phyloP scores from a whole-genome alignment of 2,797 vertebrate genomes.

The Scomberomorus guttatus region DNA sequence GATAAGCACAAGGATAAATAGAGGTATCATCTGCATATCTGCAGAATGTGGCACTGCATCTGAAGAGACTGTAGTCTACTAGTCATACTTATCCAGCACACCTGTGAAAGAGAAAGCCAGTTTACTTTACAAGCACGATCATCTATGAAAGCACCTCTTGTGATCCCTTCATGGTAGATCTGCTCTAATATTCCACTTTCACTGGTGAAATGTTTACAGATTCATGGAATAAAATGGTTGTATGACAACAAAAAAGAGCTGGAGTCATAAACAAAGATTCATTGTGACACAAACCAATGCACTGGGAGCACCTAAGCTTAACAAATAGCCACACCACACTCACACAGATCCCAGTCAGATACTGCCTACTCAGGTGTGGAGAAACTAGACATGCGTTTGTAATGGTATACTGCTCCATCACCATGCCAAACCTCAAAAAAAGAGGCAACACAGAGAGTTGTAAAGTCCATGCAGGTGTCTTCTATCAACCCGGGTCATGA shows the following conservation, averaged over 20 bases:
- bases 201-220: not conserved
- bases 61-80: not conserved
- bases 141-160: not conserved
- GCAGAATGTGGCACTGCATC: not conserved
- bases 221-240: slow-evolving; percentile 4
- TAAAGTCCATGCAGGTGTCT: slow-evolving; percentile 31
- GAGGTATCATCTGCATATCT: slow-evolving; percentile 14
- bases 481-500: not conserved
- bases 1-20: slow-evolving; percentile 9
- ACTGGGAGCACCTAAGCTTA: slow-evolving; percentile 36
- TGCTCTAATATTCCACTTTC: not conserved
- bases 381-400: not conserved
- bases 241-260: not conserved
- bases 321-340: slow-evolving; percentile 10
- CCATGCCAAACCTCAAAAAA: not conserved
- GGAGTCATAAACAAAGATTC: not conserved
- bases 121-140: not conserved
- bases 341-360: not conserved
- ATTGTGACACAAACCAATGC: slow-evolving; percentile 21
- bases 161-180: not conserved
- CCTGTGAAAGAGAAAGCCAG: slow-evolving; percentile 9
- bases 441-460: not conserved
- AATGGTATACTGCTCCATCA: not conserved
- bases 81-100: slow-evolving; percentile 2
- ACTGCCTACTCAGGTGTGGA: not conserved